phyloP scores from a whole-genome alignment of 2,113 vertebrate species.

The Coturnix japonica region DNA sequence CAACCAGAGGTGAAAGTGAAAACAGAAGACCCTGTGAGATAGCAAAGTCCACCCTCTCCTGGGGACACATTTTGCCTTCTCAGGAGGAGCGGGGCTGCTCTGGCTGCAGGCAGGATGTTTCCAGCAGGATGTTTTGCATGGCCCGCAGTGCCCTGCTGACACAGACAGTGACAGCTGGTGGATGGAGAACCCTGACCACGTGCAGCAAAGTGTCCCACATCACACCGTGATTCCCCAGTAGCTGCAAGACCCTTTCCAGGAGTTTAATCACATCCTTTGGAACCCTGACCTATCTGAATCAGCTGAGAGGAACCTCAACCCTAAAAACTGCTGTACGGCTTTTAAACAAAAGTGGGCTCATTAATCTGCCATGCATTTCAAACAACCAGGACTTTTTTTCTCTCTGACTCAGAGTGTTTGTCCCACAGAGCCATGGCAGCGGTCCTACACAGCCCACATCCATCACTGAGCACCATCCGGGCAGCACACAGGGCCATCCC shows the following conservation, averaged over 20 bases:
- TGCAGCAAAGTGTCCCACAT: background rate
- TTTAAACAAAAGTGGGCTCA: background rate
- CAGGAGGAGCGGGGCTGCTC: accelerated
- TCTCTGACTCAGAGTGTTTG: background rate
- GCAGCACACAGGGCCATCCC: too few relatives aligned
- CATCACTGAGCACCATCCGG: accelerated
- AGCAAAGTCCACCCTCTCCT: background rate
- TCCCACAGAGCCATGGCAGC: background rate
- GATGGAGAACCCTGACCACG: background rate
- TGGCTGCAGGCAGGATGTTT: too few relatives aligned
- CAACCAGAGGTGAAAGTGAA: background rate
- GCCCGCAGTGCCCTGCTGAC: background rate
- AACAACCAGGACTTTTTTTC: background rate
- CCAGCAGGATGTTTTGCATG: background rate
- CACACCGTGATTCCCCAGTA: background rate
- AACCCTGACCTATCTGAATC: background rate
- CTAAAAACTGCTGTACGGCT: background rate
- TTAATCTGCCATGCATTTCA: background rate
- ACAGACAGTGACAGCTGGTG: accelerated
- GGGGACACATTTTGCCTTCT: accelerated
- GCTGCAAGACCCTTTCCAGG: background rate
- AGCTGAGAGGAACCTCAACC: background rate
- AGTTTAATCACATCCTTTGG: constrained; percentile 38
- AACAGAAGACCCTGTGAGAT: background rate
- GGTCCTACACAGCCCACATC: accelerated